phyloP scores from a whole-genome alignment of 2,797 vertebrate genomes.

The Manis pentadactyla region DNA sequence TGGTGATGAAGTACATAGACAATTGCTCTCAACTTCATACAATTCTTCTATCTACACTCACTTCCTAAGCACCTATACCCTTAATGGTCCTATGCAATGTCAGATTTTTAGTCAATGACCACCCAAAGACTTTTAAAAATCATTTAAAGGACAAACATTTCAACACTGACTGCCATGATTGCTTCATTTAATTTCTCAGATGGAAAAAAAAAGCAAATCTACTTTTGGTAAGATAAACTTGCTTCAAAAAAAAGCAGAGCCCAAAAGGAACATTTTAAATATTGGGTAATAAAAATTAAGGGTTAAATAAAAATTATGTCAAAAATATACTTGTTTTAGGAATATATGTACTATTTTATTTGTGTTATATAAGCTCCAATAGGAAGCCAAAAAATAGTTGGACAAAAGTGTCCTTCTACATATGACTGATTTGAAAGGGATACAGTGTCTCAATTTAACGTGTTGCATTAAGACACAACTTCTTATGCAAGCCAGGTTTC shows the following conservation, averaged over 20 bases:
- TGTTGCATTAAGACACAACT: neutral
- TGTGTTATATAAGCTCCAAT: neutral
- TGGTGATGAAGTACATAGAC: neutral
- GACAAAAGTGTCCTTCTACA: neutral
- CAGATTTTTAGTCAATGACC: neutral
- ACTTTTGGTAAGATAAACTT: neutral
- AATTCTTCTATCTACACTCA: neutral
- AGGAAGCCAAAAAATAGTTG: neutral
- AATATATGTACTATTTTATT: slow-evolving; percentile 4
- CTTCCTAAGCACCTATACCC: neutral
- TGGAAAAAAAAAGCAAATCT: accelerated
- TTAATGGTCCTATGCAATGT: neutral
- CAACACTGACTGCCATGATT: neutral
- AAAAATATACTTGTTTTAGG: slow-evolving; percentile 21
- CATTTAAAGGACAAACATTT: neutral
- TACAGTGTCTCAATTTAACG: neutral
- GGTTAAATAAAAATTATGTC: neutral
- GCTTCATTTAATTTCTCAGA: slow-evolving; percentile 17
- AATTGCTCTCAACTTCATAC: neutral
- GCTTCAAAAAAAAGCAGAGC: neutral
- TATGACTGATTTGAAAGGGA: slow-evolving; percentile 1
- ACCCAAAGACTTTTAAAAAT: neutral
- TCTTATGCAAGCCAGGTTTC: neutral
- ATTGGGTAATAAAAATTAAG: neutral
- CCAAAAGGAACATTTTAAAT: slow-evolving; percentile 37